Conservation (phyloP, 2,113 vertebrate genomes). For the Myanophis thanlyinensis region DNA sequence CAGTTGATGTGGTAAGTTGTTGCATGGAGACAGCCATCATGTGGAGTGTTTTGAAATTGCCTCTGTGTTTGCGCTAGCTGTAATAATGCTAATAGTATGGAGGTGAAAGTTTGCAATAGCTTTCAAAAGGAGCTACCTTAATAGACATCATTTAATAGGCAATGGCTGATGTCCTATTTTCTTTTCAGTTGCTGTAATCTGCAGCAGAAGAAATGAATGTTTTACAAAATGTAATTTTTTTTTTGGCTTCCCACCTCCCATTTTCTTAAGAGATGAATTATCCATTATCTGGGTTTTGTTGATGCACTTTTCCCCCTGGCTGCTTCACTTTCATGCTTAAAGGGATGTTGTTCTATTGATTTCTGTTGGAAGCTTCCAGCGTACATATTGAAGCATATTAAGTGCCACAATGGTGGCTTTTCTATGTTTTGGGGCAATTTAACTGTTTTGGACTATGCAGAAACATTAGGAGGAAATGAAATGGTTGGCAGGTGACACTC, state of each 20-base stretch:
- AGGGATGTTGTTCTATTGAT: background rate
- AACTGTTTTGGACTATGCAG: background rate
- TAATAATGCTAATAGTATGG: background rate
- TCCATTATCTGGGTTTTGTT: conserved; percentile 30
- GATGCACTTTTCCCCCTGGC: background rate
- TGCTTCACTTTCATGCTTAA: conserved; percentile 23
- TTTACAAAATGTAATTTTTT: background rate
- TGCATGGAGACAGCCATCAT: conserved; percentile 2
- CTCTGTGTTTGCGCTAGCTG: background rate
- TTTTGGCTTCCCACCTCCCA: conserved; percentile 14
- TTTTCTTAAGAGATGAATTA: conserved; percentile 17
- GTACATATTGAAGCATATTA: conserved; percentile 8
- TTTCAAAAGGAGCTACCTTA: background rate
- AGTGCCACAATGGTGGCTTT: background rate
- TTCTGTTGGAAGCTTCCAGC: background rate
- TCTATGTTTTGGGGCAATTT: background rate
- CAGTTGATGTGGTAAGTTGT: background rate
- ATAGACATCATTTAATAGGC: background rate
- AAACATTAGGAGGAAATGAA: background rate
- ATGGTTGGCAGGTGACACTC: background rate
- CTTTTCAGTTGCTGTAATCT: background rate
- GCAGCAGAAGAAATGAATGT: background rate
- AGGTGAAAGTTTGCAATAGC: background rate
- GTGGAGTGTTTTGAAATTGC: background rate
- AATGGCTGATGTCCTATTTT: conserved; percentile 38